Evolutionary conservation across 2,888 invertebrate genomes (phyloP), one percentile per base, ranked within the genome.

Genomic region (Iselma pallidipennis): DNA sequence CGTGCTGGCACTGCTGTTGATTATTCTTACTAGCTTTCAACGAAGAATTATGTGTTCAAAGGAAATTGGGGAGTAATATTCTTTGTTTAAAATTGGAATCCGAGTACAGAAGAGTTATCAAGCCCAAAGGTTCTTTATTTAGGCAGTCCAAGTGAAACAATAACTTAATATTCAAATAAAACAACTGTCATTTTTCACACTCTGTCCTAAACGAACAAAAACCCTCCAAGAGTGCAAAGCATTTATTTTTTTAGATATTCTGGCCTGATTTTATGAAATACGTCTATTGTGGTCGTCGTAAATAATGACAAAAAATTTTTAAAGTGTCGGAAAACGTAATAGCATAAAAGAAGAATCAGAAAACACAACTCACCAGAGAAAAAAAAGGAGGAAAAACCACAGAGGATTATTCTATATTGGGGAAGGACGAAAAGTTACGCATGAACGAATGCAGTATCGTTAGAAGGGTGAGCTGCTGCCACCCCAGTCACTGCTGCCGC

Each of bases 341-440:
- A 53, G 55, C 54, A 61, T 61, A 57, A 64, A 60, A 49, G 33
- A 64, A 48, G 57, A 61, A 64, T 57, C 64, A 64, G 55, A 64
- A 64, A 64, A 57, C 60, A 64, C 64, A 64, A 61, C 57, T 60
- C 57, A 48, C 12, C 23, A 21, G 45, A 45, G n/a, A 21, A 45
- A 23, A 45, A 45, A 23, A 45, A 45, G 23, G 21, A 45, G 57
- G 53, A 59, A 64, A 58, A 64, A 59, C 60, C 64, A 58, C 60
- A 57, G 57, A 60, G 61, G 60, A 64, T 61, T 64, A 63, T 64
- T 61, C 57, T 61, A 58, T 64, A 55, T 60, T 55, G 55, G 64
- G 64, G 55, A 45, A 64, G 60, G 60, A 58, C 60, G 59, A 61
- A 45, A 60, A 64, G 60, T 64, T 64, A 48, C 60, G 60, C 64